A percentile compares a stretch with the other conserved stretches of the same genome.
phyloP scores from a whole-genome alignment of 2,888 invertebrate species.

The Dicycla oo region DNA sequence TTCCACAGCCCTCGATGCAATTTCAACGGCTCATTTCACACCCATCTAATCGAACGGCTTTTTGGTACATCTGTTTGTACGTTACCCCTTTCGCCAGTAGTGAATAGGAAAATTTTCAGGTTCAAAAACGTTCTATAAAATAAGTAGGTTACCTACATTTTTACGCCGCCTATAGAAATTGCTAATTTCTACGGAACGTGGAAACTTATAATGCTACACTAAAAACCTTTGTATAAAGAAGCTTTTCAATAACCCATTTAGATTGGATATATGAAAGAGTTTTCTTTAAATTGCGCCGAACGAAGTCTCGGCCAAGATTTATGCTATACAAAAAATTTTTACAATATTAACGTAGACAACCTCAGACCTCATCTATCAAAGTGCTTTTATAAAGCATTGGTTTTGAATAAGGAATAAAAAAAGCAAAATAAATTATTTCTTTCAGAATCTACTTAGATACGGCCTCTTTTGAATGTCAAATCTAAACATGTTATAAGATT shows the following conservation, averaged over 20 bases:
- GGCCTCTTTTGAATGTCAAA: slow-evolving; percentile 58
- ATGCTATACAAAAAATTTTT: slow-evolving; percentile 55
- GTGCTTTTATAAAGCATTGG: slow-evolving; percentile 60
- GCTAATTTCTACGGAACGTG: slow-evolving; percentile 33
- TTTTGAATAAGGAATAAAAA: slow-evolving; percentile 63
- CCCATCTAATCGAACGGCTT: slow-evolving; percentile 74
- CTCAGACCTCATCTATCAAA: slow-evolving; percentile 67
- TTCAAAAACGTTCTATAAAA: slow-evolving; percentile 33
- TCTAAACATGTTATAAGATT: slow-evolving; percentile 54
- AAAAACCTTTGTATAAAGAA: slow-evolving; percentile 49
- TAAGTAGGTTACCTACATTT: slow-evolving; percentile 38
- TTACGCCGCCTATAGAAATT: slow-evolving; percentile 39
- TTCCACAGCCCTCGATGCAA: slow-evolving; percentile 71
- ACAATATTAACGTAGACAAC: slow-evolving; percentile 61
- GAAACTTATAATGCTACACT: slow-evolving; percentile 50
- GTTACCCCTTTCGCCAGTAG: slow-evolving; percentile 48
- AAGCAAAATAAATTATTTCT: slow-evolving; percentile 61
- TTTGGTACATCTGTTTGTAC: slow-evolving; percentile 67
- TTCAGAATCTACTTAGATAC: slow-evolving; percentile 52
- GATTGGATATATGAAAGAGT: slow-evolving; percentile 56
- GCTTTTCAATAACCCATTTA: slow-evolving; percentile 61
- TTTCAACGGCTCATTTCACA: slow-evolving; percentile 74
- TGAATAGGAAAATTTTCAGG: slow-evolving; percentile 48
- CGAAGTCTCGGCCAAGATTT: slow-evolving; percentile 47
- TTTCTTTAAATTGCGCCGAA: slow-evolving; percentile 53